Base-by-base conservation (phyloP, 2,113 vertebrate species). In the Agapornis roseicollis region DNA sequence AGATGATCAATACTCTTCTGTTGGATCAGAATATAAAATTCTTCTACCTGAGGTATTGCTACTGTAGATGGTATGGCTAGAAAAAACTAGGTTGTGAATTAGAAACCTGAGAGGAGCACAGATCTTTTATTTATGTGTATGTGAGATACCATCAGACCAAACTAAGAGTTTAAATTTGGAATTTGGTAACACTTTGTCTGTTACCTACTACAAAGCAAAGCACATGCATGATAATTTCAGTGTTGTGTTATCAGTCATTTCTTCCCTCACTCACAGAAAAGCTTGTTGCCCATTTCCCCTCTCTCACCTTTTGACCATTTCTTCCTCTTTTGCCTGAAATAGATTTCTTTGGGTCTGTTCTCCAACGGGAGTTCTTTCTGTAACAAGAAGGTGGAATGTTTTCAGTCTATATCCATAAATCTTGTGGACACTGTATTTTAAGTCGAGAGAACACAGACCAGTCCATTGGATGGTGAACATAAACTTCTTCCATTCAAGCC, bases 241-340 rank as follows among this genome's bases (percentile, higher is more conserved):
- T 68, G 4, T 33, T 84, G 11, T 73, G 6, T 37, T 79, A 50
- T 37, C 29, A 76, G 37, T 68, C 8, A 70, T 77, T 61, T 88
- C 20, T 80, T 79, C 64, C 52, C 42, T 80, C 52, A 46, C 46
- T 76, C 76, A 64, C 17, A 61, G 56, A 60, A 89, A 73, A 79
- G 10, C 33, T 85, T 74, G 11, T 74, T 85, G 85, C 76, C 68
- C 65, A 33, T 88, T 93, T 79, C 44, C 47, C 39, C 7, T 84
- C 64, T 92, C 83, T 93, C 78, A 91, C 80, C 83, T 93, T 95
- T 84, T 90, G 89, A 79, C 56, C 4, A 7, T 74, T 89, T 91
- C 85, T 90, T 93, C 77, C 52, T 90, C 72, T 90, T 94, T 88
- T 90, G 33, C 42, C 50, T 74, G 60, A 20, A 74, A 55, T 39